Evolutionary conservation across 2,113 vertebrate species (phyloP).

Genomic region (Chunga burmeisteri): DNA sequence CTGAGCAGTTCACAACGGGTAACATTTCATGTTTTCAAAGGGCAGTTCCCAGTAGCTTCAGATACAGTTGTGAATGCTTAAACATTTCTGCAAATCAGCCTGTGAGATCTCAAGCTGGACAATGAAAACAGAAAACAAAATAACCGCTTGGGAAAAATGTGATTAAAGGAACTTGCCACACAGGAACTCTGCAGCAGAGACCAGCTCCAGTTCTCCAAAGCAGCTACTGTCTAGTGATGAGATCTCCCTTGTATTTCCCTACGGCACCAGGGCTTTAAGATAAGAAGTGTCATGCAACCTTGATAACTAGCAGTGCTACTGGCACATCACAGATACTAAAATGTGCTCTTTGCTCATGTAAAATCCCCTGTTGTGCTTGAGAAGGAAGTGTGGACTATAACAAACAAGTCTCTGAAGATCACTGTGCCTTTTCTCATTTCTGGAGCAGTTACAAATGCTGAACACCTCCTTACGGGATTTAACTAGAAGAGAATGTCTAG

Average conservation of each 20-base stretch:
- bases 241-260: background rate
- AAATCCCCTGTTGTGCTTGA: background rate
- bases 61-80: background rate
- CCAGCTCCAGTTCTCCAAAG: background rate
- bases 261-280: background rate
- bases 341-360: background rate
- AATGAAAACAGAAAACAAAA: background rate
- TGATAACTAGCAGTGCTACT: background rate
- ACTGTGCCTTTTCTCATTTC: background rate
- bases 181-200: background rate
- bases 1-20: background rate
- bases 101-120: background rate
- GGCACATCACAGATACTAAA: background rate
- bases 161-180: conserved; percentile 1
- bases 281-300: conserved; percentile 15
- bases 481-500: background rate
- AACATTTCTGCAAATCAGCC: background rate
- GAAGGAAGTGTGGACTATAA: background rate
- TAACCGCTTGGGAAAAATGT: background rate
- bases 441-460: background rate
- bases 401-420: background rate
- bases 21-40: conserved; percentile 17
- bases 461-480: background rate
- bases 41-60: conserved; percentile 9
- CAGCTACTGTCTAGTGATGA: background rate